Conservation (phyloP, 2,113 vertebrate genomes). For the Turdus rufiventris region DNA sequence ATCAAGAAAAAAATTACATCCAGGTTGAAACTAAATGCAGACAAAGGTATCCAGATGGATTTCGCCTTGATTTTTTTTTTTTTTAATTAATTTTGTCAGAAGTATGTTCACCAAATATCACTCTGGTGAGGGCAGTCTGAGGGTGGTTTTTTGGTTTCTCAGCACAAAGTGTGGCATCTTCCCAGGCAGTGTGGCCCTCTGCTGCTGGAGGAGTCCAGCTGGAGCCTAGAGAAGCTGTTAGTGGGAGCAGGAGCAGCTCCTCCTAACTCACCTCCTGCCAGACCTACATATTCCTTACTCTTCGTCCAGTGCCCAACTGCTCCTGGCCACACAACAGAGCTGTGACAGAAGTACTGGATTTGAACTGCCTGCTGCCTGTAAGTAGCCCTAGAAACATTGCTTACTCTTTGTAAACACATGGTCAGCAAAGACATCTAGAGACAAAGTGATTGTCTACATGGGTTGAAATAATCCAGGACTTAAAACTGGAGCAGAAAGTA, state of each 20-base stretch:
- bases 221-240: neutral
- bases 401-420: neutral
- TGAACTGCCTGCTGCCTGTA: neutral
- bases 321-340: neutral
- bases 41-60: neutral
- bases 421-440: neutral
- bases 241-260: neutral
- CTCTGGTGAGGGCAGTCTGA: neutral
- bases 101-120: neutral
- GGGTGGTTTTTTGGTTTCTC: neutral
- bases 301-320: accelerated
- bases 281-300: neutral
- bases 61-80: neutral
- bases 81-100: neutral
- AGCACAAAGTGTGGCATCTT: neutral
- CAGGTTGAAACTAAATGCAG: neutral
- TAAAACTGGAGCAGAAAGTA: neutral
- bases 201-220: neutral
- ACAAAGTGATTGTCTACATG: neutral
- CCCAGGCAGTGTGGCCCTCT: accelerated
- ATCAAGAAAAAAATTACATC: neutral
- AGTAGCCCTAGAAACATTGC: neutral
- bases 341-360: neutral
- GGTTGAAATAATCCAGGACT: neutral
- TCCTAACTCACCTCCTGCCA: neutral